Base-by-base conservation (phyloP, 64 coral and sea anemone genomes). In the Trachythela sp. region DNA sequence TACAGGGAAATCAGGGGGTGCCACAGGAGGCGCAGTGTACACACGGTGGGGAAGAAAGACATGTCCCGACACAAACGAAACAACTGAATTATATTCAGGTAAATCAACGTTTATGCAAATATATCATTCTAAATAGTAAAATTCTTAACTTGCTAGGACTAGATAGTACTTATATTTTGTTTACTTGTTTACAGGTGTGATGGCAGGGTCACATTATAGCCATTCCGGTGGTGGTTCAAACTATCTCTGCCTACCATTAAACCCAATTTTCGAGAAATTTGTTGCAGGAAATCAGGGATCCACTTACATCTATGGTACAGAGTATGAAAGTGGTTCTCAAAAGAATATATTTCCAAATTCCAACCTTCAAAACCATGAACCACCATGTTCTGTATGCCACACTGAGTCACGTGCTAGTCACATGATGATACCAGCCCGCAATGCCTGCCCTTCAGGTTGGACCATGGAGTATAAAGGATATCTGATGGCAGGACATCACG, bases 11-110 rank as follows among this genome's bases (percentile, higher is more conserved):
- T 11, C 42, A 45, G 42, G 42, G 42, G 42, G 4, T 45, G 42
- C 42, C 11, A 84, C 38, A 84, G 13, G 36, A 84, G 83, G 83
- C 24, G 83, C 38, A 84, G 83, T 84, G 83, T 84, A 84, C 83
- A 84, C 83, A 11, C 83, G 83, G 38, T 84, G 83, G 83, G 83
- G 83, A 84, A 84, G 83, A 84, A 84, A 84, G 36, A 8, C 38
- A 41, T 84, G 83, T 38, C 83, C 83, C 20, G 45, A 39, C 83
- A 84, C 83, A 18, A 8, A 84, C 36, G 10, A 84, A 84, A 84
- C 83, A 11, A 84, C 83, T 24, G 36, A 84, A 84, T 84, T 84
- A 39, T 84, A 84, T 39, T 84, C 83, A 41, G 83, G 83, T 84
- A 84, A n/a, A 84, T 11, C 4, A 45, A 45, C 11, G 42, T 45